Conservation (phyloP, 2,797 vertebrate species). For the Crenichthys baileyi region DNA sequence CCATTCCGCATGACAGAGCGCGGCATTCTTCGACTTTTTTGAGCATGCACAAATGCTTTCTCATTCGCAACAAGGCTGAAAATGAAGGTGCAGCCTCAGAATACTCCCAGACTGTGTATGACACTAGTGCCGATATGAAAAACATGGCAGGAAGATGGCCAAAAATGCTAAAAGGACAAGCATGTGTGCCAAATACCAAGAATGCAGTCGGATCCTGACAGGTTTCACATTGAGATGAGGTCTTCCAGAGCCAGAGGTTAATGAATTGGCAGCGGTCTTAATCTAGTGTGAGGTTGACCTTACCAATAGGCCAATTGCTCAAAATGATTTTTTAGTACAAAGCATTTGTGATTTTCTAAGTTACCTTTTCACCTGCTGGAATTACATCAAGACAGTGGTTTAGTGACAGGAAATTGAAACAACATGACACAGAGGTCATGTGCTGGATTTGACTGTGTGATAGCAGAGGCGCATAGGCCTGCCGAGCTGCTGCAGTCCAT, state of each 20-base stretch:
- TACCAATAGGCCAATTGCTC: slow-evolving; percentile 10
- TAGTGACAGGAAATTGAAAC: slow-evolving; percentile 43
- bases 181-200: too few species aligned
- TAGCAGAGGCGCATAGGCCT: slow-evolving; percentile 14
- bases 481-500: slow-evolving; percentile 47
- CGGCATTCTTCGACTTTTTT: not conserved
- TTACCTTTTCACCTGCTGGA: slow-evolving; percentile 15
- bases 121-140: not conserved
- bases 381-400: slow-evolving; percentile 12
- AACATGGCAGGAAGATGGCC: not conserved
- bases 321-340: slow-evolving; percentile 4
- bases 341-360: slow-evolving; percentile 5
- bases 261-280: not conserved
- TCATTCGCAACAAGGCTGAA: too few species aligned
- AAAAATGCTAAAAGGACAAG: not conserved
- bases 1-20: not conserved
- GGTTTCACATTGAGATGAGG: not conserved
- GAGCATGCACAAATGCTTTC: not conserved
- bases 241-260: not conserved
- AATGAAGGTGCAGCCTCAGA: not conserved
- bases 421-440: slow-evolving; percentile 55
- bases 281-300: not conserved
- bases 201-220: not conserved
- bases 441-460: slow-evolving; percentile 38
- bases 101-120: not conserved